These are phyloP conservation scores for Parazoanthus atlanticus DNA, from an alignment of 92 coral and sea anemone genomes.

Conservation along the genomic window DNA sequence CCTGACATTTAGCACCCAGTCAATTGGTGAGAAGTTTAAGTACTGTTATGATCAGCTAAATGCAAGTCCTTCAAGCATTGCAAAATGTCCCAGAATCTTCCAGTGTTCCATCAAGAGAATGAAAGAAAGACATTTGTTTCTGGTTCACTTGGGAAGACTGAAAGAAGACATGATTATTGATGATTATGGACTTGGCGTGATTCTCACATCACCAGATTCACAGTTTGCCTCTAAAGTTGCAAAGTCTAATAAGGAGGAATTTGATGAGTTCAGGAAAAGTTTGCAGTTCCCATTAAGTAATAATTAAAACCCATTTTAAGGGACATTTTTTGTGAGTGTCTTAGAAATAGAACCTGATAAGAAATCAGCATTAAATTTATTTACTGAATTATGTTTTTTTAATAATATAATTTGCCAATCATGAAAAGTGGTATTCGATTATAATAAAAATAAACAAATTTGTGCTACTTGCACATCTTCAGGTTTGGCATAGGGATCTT, in stretches of 20 bases:
- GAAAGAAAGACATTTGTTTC: slow-evolving; percentile 78
- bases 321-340: too few relatives aligned
- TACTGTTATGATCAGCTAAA: slow-evolving; percentile 79
- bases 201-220: slow-evolving; percentile 76
- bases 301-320: too few relatives aligned
- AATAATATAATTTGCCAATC: too few relatives aligned
- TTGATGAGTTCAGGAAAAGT: slow-evolving; percentile 60
- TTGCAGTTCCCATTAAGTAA: slow-evolving; percentile 15
- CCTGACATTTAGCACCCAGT: slow-evolving; percentile 81
- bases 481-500: too few relatives aligned
- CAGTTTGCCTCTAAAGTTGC: slow-evolving; percentile 85
- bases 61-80: slow-evolving; percentile 82
- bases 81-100: slow-evolving; percentile 90
- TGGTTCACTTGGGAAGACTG: slow-evolving; percentile 72
- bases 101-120: slow-evolving; percentile 91
- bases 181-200: slow-evolving; percentile 90
- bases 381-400: too few relatives aligned
- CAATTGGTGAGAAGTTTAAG: slow-evolving; percentile 74
- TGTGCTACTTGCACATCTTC: too few relatives aligned
- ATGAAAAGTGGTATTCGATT: too few relatives aligned
- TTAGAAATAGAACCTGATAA: too few relatives aligned
- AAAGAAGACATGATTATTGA: slow-evolving; percentile 75
- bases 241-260: slow-evolving; percentile 66
- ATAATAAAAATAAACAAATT: too few relatives aligned
- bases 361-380: too few relatives aligned